phyloP scores from a whole-genome alignment of 2,888 invertebrate genomes.

The Germaria angustata region DNA sequence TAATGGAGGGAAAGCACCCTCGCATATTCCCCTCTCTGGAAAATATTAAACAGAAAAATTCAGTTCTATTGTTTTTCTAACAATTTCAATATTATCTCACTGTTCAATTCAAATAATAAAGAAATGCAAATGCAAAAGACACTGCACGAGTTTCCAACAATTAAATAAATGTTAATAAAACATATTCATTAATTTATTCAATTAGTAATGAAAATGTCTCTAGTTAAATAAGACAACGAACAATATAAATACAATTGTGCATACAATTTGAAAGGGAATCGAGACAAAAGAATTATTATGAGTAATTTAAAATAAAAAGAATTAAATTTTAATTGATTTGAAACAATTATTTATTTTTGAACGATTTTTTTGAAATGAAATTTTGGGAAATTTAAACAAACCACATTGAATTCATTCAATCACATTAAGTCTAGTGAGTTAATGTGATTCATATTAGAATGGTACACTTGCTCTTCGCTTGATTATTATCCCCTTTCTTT shows the following conservation, averaged over 20 bases:
- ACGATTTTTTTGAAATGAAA: not conserved
- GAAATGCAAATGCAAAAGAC: not conserved
- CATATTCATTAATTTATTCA: constrained; percentile 13
- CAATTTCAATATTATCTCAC: not conserved
- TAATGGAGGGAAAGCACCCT: no score
- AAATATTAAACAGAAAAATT: not conserved
- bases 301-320: constrained; percentile 2
- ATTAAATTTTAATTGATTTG: not conserved
- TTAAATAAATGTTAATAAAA: constrained; percentile 14
- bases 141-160: constrained; percentile 7
- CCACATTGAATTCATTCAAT: not conserved
- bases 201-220: not conserved
- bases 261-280: not conserved
- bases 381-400: not conserved
- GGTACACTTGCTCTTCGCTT: not conserved
- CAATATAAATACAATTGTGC: constrained; percentile 47
- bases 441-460: not conserved
- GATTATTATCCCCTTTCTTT: no score
- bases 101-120: not conserved
- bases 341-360: not conserved
- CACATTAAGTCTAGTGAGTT: not conserved
- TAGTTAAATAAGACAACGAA: not conserved
- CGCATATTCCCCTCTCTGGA: not conserved
- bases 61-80: not conserved
- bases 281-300: not conserved